A percentile compares a stretch with the other conserved stretches of the same genome.
phyloP scores from a whole-genome alignment of 2,797 vertebrate genomes.

The Xiphorhynchus erythropygius region DNA sequence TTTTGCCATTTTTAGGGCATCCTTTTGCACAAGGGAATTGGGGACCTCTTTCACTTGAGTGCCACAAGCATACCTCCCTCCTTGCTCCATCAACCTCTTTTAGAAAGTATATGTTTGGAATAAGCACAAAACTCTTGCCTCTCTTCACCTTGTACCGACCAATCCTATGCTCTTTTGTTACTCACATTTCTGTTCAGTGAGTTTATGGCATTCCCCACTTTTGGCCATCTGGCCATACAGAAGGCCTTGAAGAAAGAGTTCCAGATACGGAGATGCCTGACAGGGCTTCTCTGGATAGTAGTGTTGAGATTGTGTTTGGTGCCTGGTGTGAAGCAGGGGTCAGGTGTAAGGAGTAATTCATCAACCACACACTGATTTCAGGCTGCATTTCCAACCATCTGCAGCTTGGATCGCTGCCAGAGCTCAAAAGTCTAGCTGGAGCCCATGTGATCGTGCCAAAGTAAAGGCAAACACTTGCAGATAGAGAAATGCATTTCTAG shows the following conservation, averaged over 20 bases:
- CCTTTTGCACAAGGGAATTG: neutral
- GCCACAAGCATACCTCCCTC: neutral
- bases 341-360: conserved; percentile 76
- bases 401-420: conserved; percentile 71
- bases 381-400: conserved; percentile 74
- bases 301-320: conserved; percentile 66
- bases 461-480: conserved; percentile 61
- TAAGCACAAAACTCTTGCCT: neutral
- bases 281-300: conserved; percentile 58
- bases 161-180: neutral
- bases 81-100: neutral
- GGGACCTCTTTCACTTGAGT: neutral
- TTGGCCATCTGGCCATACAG: conserved; percentile 67
- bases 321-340: conserved; percentile 74
- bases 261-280: conserved; percentile 52
- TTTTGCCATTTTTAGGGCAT: neutral
- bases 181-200: neutral
- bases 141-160: conserved; percentile 7
- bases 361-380: conserved; percentile 74
- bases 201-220: conserved; percentile 48
- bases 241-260: conserved; percentile 67
- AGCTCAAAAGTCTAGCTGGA: conserved; percentile 63
- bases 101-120: neutral
- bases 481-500: conserved; percentile 58
- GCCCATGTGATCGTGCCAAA: conserved; percentile 46